phyloP scores from a whole-genome alignment of 2,888 invertebrate species.

The Willowsia nigromaculata region DNA sequence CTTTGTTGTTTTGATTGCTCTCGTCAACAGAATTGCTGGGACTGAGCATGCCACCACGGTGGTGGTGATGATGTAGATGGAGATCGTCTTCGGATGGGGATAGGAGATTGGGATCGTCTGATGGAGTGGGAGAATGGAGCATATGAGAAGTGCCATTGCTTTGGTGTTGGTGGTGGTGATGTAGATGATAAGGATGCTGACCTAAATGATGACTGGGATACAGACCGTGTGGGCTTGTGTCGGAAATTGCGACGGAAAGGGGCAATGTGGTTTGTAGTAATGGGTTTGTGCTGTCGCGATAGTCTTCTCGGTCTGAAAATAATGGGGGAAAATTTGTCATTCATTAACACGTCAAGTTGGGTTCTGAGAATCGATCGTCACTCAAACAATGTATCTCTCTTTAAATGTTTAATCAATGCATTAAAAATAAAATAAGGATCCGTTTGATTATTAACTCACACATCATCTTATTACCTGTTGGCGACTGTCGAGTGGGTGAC shows the following conservation, averaged over 20 bases:
- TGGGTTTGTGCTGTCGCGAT: constrained; percentile 52
- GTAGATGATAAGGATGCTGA: constrained; percentile 43
- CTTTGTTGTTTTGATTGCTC: constrained; percentile 37
- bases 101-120: constrained; percentile 55
- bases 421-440: too few species aligned
- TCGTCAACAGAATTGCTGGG: constrained; percentile 56
- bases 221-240: constrained; percentile 48
- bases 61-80: constrained; percentile 34
- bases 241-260: constrained; percentile 65
- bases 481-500: constrained; percentile 69
- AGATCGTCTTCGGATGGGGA: constrained; percentile 70
- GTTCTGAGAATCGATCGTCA: too few species aligned
- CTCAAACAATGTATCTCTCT: too few species aligned
- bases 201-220: constrained; percentile 60
- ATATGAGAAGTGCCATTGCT: neutral
- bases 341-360: neutral
- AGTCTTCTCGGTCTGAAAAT: constrained; percentile 68
- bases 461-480: constrained; percentile 62
- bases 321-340: neutral
- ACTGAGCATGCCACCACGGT: constrained; percentile 51
- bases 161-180: constrained; percentile 35
- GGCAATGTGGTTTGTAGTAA: constrained; percentile 66
- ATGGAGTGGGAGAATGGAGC: constrained; percentile 61
- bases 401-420: too few species aligned
- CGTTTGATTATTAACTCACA: too few species aligned